Base-by-base conservation (phyloP, 2,113 vertebrate species). In the Cyprinodon brontotheroides region DNA sequence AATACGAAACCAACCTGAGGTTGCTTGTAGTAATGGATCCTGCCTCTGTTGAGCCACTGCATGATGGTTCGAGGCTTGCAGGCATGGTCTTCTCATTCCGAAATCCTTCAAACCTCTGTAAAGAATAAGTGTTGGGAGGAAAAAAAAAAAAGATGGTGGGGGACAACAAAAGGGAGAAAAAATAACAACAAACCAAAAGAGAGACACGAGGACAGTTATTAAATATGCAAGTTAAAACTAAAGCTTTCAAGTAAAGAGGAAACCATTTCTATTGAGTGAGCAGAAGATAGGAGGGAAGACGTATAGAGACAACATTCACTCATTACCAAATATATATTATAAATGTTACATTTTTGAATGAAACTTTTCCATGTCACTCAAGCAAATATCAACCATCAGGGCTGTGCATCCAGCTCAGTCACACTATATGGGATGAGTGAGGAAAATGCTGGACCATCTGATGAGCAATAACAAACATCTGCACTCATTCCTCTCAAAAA, bases 31-130 rank as follows among this genome's bases (percentile, higher is more conserved):
- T 95, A n/a, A 96, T 83, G 8, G 87, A 7, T 61, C 89, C 87
- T 3, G 92, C 92, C 0, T 95, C 96, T 63, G 95, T 90, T 0
- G 94, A 96, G 73, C 88, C 88, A 17, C 97, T 98, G 77, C 95
- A 96, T 0, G 97, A 99, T 0, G 97, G 97, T 70, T 99, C 98
- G 80, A 99, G 94, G 74, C 98, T 98, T 83, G 96, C 95, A 11
- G 97, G 97, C 87, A 98, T 95, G 63, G 96, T 95, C 91, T 98
- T 98, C 80, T 99, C 98, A 50, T 95, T 96, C 88, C 96, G 96
- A 84, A 94, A 98, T 88, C 96, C 96, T 89, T 99, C 98, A 0
- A 97, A 99, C 84, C 95, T 96, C 98, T 99, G 92, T 22, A 53
- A 91, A 71, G 50, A 47, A 60, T 78, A 93, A 11, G 80, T 0